Percentiles rank a stretch among this genome's conserved stretches.
Evolutionary conservation across 2,888 invertebrate genomes (phyloP).

Genomic region (Drosophila kuntzei): DNA sequence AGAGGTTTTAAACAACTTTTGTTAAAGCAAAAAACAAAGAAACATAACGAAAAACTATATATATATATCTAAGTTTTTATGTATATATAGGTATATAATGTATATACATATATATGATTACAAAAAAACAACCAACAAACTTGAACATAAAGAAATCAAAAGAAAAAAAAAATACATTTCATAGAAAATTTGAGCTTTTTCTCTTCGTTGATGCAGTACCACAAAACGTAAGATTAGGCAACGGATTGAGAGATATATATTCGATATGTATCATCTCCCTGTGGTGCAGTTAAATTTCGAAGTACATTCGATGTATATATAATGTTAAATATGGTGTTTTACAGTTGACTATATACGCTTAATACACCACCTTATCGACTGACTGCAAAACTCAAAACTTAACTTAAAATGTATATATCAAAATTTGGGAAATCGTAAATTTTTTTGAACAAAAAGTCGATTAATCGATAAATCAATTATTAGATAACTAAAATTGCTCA

Average conservation of each 20-base stretch:
- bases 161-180: conserved; percentile 24
- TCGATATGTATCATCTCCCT: conserved; percentile 20
- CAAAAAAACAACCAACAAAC: conserved; percentile 17
- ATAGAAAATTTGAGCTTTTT: conserved; percentile 70
- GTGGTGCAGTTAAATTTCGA: conserved; percentile 40
- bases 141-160: conserved; percentile 46
- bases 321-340: conserved; percentile 19
- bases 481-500: not conserved
- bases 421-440: not conserved
- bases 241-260: conserved; percentile 23
- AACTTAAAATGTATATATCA: conserved; percentile 3
- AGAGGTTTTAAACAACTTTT: conserved; percentile 64
- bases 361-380: conserved; percentile 16
- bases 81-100: conserved; percentile 41
- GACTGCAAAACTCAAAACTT: conserved; percentile 10
- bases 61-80: conserved; percentile 45
- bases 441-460: not conserved
- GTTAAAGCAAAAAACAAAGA: conserved; percentile 60
- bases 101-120: conserved; percentile 49
- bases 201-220: conserved; percentile 85
- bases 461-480: conserved; percentile 14
- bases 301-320: conserved; percentile 40
- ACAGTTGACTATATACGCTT: conserved; percentile 30
- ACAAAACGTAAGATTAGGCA: conserved; percentile 63
- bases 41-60: conserved; percentile 37